A percentile compares a stretch with the other conserved stretches of the same genome.
These are phyloP conservation scores for Lottia gigantea DNA, from an alignment of 2,888 invertebrate genomes.

Conservation along the genomic window DNA sequence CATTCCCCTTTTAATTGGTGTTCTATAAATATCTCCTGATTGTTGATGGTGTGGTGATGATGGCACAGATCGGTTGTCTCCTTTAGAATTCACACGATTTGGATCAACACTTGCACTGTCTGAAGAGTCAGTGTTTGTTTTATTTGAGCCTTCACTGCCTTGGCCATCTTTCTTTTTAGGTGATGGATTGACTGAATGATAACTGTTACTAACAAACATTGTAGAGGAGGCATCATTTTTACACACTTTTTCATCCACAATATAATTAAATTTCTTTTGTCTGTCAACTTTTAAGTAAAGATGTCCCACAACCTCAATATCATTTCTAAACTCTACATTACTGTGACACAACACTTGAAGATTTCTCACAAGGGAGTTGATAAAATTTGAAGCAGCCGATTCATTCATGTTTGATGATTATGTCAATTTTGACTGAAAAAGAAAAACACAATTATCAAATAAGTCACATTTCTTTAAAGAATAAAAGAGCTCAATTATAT, in stretches of 20 bases:
- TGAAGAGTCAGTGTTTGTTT: not conserved
- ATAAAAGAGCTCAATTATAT: too few relatives aligned
- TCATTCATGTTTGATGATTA: not conserved
- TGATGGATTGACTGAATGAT: not conserved
- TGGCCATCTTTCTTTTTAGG: conserved; percentile 4
- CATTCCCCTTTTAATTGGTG: not conserved
- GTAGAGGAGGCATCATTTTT: conserved; percentile 7
- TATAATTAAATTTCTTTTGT: not conserved
- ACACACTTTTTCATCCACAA: conserved; percentile 9
- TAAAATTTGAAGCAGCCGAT: not conserved
- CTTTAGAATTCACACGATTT: too few relatives aligned
- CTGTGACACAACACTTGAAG: not conserved
- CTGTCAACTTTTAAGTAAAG: not conserved
- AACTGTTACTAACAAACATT: conserved; percentile 8
- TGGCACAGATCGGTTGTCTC: too few relatives aligned
- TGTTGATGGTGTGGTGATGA: too few relatives aligned
- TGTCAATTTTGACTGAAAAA: too few relatives aligned
- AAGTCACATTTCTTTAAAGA: too few relatives aligned
- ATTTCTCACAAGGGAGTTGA: conserved; percentile 4
- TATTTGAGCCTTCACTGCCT: not conserved
- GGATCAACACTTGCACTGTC: too few relatives aligned
- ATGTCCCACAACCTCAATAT: not conserved
- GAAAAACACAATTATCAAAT: too few relatives aligned
- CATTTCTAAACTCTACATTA: conserved; percentile 7
- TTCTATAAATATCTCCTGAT: conserved; percentile 1